Base-by-base conservation (phyloP, 1,140 invertebrate species). In the Drosophila melanogaster region DNA sequence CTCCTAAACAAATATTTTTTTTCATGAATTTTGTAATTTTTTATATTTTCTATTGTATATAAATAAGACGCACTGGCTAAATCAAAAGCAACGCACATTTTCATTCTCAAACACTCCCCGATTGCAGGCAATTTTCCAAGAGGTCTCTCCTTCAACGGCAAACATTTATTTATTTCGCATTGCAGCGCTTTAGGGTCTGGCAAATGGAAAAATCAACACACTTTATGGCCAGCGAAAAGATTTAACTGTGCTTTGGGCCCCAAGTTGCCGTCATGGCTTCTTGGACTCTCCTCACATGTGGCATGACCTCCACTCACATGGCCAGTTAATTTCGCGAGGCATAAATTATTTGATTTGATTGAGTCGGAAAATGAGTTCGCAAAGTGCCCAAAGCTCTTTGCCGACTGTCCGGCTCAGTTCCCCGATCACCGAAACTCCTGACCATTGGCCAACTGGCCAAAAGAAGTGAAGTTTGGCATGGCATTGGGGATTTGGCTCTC, bases 301-400 rank as follows among this genome's bases (percentile, higher is more conserved):
- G 40, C 62, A 57, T 90, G 85, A 90, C 78, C 79, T 84, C 77
- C 80, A 73, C 77, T 83, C 79, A 70, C 77, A 67, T 62, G 79
- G 76, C 71, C 77, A 90, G 81, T 90, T 87, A 85, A 85, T 90
- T 90, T 76, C 58, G 77, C 72, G 43, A 79, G 49, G 70, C 90
- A 90, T 90, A 90, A 90, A 90, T 90, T 90, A 90, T 90, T 90
- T 90, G 83, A 90, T 90, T 90, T 90, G 87, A 90, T 90, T 90
- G 87, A 91, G 87, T 91, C 85, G 77, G 83, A 91, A 90, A 90
- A 90, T 84, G 87, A 90, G 87, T 90, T 91, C 89, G 80, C 84
- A 85, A 84, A 91, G 56, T 74, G 87, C 87, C 81, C 73, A 66
- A 81, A 84, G 87, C 87, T 51, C 58, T 84, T 77, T 67, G 64